phyloP scores from a whole-genome alignment of 2,113 vertebrate genomes.

The Cyprinodon tularosa region DNA sequence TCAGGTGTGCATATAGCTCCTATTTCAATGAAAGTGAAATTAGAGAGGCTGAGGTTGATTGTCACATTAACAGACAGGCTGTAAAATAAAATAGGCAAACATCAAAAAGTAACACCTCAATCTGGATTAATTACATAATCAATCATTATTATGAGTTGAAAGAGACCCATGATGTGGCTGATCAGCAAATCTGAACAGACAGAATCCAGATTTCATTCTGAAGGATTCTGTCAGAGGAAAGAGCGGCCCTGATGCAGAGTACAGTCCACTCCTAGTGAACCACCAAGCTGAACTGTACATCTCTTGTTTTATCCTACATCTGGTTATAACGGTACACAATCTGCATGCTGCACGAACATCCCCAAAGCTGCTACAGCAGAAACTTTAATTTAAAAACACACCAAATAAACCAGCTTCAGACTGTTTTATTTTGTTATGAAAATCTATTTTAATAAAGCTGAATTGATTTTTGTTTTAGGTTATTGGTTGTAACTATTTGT shows the following conservation, averaged over 20 bases:
- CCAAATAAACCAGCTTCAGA: neutral
- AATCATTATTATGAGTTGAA: neutral
- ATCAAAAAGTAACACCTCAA: no score
- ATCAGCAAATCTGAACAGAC: neutral
- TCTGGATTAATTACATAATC: neutral
- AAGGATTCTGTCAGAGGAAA: neutral
- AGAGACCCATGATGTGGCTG: neutral
- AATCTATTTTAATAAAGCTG: no score
- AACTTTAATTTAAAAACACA: no score
- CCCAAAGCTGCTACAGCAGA: no score
- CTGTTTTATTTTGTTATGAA: neutral
- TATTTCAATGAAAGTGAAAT: neutral
- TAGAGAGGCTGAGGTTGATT: neutral
- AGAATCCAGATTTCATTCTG: neutral
- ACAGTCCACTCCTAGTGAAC: neutral
- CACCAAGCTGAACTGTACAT: neutral
- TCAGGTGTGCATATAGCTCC: neutral
- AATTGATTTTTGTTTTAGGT: no score
- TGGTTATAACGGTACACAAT: no score
- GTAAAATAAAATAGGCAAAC: neutral
- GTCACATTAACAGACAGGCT: neutral
- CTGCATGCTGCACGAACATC: neutral
- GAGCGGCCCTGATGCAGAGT: neutral
- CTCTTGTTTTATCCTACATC: no score
- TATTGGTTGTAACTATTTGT: no score